These are phyloP conservation scores for Hoplodrina blanda DNA, from an alignment of 2,888 invertebrate species.

Conservation along the genomic window DNA sequence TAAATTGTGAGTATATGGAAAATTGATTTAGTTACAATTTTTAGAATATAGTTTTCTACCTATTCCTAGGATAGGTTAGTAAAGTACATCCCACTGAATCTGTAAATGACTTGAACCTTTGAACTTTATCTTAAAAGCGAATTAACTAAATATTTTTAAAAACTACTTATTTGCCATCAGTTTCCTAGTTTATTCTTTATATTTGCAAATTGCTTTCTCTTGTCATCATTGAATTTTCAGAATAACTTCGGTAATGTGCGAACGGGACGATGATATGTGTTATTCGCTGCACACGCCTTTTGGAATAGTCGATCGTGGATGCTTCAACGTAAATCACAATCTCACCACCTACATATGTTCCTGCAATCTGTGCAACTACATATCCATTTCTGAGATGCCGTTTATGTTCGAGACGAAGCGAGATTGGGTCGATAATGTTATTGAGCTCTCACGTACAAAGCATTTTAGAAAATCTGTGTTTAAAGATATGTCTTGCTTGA, in stretches of 20 bases:
- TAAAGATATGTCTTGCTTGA: conserved; percentile 81
- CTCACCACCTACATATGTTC: conserved; percentile 80
- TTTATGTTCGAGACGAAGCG: conserved; percentile 75
- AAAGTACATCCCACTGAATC: not conserved
- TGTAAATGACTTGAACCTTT: not conserved
- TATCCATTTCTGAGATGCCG: conserved; percentile 82
- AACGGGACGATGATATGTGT: conserved; percentile 77
- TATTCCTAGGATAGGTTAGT: not conserved
- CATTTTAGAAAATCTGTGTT: conserved; percentile 77
- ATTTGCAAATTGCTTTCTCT: conserved; percentile 55
- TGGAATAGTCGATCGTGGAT: conserved; percentile 82
- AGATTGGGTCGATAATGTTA: conserved; percentile 81
- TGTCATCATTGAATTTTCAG: conserved; percentile 69
- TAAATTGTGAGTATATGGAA: conserved; percentile 74
- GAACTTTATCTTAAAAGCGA: not conserved
- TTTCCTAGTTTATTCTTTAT: conserved; percentile 21
- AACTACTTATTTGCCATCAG: not conserved
- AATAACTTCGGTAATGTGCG: conserved; percentile 74
- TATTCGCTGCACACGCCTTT: conserved; percentile 84
- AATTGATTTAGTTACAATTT: not conserved
- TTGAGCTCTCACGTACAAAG: conserved; percentile 78
- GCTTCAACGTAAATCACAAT: conserved; percentile 78
- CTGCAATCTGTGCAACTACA: conserved; percentile 84
- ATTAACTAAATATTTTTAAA: not conserved
- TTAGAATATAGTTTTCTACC: not conserved